A percentile compares a stretch with the other conserved stretches of the same genome.
Evolutionary conservation across 1,140 invertebrate species (phyloP).

Genomic region (Aphaenogaster rudis): DNA sequence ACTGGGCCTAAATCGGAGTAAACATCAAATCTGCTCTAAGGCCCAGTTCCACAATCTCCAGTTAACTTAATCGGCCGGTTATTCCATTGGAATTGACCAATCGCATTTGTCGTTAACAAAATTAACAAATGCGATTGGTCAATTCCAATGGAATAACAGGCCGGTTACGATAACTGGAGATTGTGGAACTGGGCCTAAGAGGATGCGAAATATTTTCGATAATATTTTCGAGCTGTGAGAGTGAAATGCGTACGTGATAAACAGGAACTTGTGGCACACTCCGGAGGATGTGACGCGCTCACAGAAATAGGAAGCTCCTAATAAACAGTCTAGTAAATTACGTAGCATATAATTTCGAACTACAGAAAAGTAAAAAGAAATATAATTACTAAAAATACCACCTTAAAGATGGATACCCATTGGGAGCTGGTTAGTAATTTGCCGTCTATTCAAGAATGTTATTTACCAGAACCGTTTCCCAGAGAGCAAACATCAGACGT

Average conservation of each 20-base stretch:
- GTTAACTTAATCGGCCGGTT: no score
- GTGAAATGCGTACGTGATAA: background rate
- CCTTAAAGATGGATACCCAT: background rate
- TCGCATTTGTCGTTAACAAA: no score
- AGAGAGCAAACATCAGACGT: slow-evolving; percentile 1
- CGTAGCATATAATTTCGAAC: background rate
- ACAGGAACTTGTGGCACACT: background rate
- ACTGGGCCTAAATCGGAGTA: no score
- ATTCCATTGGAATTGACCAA: no score
- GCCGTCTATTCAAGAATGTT: slow-evolving; percentile 17
- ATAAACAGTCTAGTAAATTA: background rate
- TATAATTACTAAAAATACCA: background rate
- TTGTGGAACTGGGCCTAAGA: no score
- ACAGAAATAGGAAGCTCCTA: background rate
- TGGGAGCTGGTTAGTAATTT: background rate
- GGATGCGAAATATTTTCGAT: background rate
- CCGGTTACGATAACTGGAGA: no score
- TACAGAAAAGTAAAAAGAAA: background rate
- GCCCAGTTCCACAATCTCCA: no score
- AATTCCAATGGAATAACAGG: no score
- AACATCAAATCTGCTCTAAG: no score
- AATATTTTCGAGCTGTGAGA: background rate
- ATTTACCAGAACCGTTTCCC: slow-evolving; percentile 10
- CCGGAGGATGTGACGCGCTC: background rate
- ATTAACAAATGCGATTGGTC: no score